These are phyloP conservation scores for Eugnorisma glareosa DNA, from an alignment of 2,888 invertebrate genomes.

Conservation along the genomic window DNA sequence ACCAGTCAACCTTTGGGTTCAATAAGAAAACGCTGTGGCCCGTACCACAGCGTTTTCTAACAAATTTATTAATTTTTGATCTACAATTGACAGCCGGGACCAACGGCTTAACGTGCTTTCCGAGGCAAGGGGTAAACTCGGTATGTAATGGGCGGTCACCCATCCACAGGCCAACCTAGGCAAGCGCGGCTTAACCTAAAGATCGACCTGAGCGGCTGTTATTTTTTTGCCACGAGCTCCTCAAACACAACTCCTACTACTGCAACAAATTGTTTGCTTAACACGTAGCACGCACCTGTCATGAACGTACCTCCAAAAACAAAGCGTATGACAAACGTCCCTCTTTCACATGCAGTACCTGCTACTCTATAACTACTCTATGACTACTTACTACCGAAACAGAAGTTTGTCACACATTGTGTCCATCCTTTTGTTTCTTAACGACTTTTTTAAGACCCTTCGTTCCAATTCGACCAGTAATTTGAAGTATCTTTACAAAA, in stretches of 20 bases:
- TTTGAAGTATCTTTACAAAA: conserved; percentile 48
- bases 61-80: too few species aligned
- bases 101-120: too few species aligned
- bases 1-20: too few species aligned
- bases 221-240: not conserved
- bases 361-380: conserved; percentile 43
- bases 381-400: conserved; percentile 81
- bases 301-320: conserved; percentile 47
- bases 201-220: not conserved
- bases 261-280: conserved; percentile 54
- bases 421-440: conserved; percentile 68
- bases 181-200: not conserved
- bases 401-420: conserved; percentile 82
- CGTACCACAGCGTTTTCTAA: too few species aligned
- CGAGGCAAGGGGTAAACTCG: too few species aligned
- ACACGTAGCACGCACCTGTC: conserved; percentile 54
- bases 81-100: too few species aligned
- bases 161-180: not conserved
- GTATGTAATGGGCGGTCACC: too few species aligned
- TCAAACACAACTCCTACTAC: not conserved
- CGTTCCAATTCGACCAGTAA: conserved; percentile 47
- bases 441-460: conserved; percentile 60
- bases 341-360: conserved; percentile 48
- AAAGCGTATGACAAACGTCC: conserved; percentile 58
- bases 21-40: too few species aligned